Conservation (phyloP, 2,797 vertebrate genomes). For the Girardinus metallicus region DNA sequence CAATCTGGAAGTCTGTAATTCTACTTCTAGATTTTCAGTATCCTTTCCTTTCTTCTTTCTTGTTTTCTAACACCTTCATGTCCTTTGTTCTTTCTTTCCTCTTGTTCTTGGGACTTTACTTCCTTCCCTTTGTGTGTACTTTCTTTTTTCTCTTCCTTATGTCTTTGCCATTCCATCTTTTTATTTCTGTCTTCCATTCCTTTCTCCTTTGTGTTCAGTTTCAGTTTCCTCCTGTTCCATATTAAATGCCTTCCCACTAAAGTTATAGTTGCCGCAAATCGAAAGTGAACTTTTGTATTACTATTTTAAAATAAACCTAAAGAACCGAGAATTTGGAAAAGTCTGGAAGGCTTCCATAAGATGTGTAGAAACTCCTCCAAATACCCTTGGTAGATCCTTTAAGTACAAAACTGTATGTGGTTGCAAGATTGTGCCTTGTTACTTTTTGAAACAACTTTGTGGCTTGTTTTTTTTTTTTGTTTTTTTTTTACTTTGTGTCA, state of each 20-base stretch:
- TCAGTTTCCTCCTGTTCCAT: background rate
- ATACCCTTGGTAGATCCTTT: constrained; percentile 35
- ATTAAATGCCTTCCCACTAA: background rate
- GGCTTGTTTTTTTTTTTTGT: background rate
- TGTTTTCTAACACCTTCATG: background rate
- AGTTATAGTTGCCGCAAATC: background rate
- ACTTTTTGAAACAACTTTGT: background rate
- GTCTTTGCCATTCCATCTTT: background rate
- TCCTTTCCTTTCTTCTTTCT: background rate
- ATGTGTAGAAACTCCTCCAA: background rate
- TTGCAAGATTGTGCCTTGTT: constrained; percentile 31
- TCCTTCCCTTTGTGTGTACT: background rate
- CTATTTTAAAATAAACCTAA: background rate
- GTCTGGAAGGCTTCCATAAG: background rate
- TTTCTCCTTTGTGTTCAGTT: background rate
- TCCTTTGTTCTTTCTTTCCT: background rate
- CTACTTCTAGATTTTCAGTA: background rate
- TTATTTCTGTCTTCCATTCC: background rate
- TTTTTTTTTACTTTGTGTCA: constrained; percentile 8
- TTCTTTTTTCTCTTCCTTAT: background rate
- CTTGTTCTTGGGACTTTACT: background rate
- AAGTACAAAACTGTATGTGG: constrained; percentile 24
- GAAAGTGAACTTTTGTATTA: background rate
- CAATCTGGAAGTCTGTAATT: background rate
- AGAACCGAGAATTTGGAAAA: background rate